Evolutionary conservation across 2,797 vertebrate genomes (phyloP).

Genomic region (Taenioides sp.): DNA sequence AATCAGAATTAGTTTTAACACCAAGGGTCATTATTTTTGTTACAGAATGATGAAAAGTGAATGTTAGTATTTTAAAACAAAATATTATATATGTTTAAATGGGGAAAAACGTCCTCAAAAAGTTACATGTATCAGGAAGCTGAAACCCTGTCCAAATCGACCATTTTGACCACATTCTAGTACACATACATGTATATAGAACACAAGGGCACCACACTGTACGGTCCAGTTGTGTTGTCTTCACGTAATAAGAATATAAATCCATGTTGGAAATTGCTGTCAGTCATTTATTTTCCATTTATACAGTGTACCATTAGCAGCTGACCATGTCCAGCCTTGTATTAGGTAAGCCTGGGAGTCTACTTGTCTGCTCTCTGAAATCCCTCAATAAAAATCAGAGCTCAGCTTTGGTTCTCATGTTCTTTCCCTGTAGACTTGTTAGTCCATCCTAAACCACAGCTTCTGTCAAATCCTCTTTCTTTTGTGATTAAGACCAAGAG

Average conservation of each 20-base stretch:
- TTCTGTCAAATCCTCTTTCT: background rate
- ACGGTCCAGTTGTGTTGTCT: background rate
- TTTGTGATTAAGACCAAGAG: background rate
- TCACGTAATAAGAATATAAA: background rate
- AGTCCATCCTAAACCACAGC: background rate
- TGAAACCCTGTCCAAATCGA: too few relatives aligned
- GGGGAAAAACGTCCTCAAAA: too few relatives aligned
- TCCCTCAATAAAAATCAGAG: background rate
- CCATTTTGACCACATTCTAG: too few relatives aligned
- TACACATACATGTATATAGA: too few relatives aligned
- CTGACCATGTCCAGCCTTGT: background rate
- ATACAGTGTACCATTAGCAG: background rate
- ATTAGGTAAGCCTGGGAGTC: background rate
- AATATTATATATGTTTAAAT: too few relatives aligned
- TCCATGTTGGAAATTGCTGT: background rate
- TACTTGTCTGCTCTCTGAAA: background rate
- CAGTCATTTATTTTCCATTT: background rate
- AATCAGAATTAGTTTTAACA: too few relatives aligned
- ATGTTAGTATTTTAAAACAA: too few relatives aligned
- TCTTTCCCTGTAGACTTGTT: slow-evolving; percentile 7
- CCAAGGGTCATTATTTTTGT: too few relatives aligned
- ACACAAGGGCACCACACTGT: background rate
- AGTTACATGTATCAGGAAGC: too few relatives aligned
- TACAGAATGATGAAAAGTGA: too few relatives aligned
- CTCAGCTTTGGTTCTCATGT: background rate